Percentiles rank a stretch among this genome's conserved stretches.
These are phyloP conservation scores for Plecotus auritus DNA, from an alignment of 2,113 vertebrate genomes.

Conservation along the genomic window DNA sequence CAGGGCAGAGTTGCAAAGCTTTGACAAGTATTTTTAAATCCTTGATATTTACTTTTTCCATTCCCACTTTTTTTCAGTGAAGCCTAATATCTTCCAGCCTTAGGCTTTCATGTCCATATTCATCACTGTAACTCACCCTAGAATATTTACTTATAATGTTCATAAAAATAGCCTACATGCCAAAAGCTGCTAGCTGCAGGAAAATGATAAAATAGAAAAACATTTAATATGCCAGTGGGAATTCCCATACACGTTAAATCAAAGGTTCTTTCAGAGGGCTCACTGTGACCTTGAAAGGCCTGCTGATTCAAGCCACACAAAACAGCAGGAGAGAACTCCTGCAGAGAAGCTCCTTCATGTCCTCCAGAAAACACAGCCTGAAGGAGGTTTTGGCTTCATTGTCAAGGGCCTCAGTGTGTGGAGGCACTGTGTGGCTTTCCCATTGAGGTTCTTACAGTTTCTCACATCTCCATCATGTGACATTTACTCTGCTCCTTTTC, in stretches of 20 bases:
- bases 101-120: not conserved
- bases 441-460: not conserved
- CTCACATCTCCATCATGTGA: not conserved
- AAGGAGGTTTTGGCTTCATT: not conserved
- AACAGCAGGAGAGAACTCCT: not conserved
- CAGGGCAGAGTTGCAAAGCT: not conserved
- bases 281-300: constrained; percentile 20
- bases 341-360: not conserved
- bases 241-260: constrained; percentile 63
- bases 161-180: constrained; percentile 52
- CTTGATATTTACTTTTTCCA: not conserved
- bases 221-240: constrained; percentile 66
- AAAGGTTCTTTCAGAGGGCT: constrained; percentile 35
- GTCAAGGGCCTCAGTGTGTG: not conserved
- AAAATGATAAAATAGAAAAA: constrained; percentile 71
- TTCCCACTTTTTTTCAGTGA: not conserved
- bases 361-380: not conserved
- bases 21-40: not conserved
- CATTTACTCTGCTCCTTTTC: not conserved
- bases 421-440: not conserved
- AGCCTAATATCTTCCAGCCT: constrained; percentile 30
- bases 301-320: not conserved
- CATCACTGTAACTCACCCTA: constrained; percentile 34
- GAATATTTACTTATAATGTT: constrained; percentile 61
- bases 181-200: constrained; percentile 65